Percentiles rank a stretch among this genome's conserved stretches.
phyloP scores from a whole-genome alignment of 2,888 invertebrate species.

The Argynnis bischoffii region DNA sequence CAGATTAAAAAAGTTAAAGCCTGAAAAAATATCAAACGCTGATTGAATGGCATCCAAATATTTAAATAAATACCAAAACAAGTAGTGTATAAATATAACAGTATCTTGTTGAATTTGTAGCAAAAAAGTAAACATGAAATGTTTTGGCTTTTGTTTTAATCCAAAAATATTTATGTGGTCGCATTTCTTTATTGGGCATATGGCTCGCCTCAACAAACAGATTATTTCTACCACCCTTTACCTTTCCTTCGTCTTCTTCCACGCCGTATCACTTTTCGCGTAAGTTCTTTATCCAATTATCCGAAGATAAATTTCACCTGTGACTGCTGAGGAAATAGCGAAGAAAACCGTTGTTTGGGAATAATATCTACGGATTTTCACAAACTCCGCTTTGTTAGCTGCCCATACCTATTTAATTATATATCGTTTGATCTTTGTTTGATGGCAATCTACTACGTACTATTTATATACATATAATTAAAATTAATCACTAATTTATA shows the following conservation, averaged over 20 bases:
- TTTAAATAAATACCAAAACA: slow-evolving; percentile 11
- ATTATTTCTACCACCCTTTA: slow-evolving; percentile 48
- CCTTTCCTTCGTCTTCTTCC: slow-evolving; percentile 58
- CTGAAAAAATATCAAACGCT: slow-evolving; percentile 20
- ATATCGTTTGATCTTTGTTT: neutral
- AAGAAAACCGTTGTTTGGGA: slow-evolving; percentile 64
- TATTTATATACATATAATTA: neutral
- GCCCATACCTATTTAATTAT: neutral
- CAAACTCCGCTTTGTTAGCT: slow-evolving; percentile 37
- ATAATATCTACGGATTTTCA: slow-evolving; percentile 48
- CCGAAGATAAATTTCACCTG: slow-evolving; percentile 82
- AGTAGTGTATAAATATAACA: slow-evolving; percentile 11
- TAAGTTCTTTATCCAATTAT: slow-evolving; percentile 83
- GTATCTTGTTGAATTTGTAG: neutral
- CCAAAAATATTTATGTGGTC: slow-evolving; percentile 10
- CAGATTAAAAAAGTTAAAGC: slow-evolving; percentile 12
- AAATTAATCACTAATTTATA: neutral
- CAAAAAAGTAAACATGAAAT: neutral
- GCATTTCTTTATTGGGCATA: slow-evolving; percentile 30
- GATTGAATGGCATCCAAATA: slow-evolving; percentile 17
- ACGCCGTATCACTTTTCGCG: slow-evolving; percentile 76
- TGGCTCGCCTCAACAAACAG: slow-evolving; percentile 50
- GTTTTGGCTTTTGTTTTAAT: slow-evolving; percentile 10
- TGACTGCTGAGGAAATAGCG: slow-evolving; percentile 76
- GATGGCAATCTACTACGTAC: neutral